A percentile compares a stretch with the other conserved stretches of the same genome.
Evolutionary conservation across 1,140 invertebrate species (phyloP).

Genomic region (Drosophila albomicans): DNA sequence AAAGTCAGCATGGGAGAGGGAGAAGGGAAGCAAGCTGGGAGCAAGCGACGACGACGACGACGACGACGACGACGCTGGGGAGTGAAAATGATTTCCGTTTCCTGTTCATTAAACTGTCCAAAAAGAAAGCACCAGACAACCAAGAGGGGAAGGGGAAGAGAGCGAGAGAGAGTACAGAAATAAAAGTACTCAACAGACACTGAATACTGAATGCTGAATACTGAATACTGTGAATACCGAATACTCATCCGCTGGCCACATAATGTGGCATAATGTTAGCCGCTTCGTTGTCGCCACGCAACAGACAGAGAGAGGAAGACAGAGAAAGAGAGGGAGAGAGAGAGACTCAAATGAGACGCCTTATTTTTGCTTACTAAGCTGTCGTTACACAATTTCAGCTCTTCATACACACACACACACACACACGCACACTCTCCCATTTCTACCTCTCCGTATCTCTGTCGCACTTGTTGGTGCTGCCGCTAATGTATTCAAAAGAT

Average conservation of each 20-base stretch:
- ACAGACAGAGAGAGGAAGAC: no score
- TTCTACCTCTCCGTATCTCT: conserved; percentile 21
- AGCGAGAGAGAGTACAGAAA: background rate
- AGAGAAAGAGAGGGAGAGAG: no score
- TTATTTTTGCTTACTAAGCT: conserved; percentile 56
- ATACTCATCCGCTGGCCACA: conserved; percentile 24
- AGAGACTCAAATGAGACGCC: conserved; percentile 19
- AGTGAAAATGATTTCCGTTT: conserved; percentile 75
- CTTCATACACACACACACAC: background rate
- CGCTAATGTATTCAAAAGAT: conserved; percentile 76
- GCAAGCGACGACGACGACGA: background rate
- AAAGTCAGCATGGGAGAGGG: background rate
- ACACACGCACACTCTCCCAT: background rate
- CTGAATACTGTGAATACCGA: conserved; percentile 7
- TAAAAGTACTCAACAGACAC: conserved; percentile 13
- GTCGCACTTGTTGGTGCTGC: conserved; percentile 40
- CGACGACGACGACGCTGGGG: conserved; percentile 10
- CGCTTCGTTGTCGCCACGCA: background rate
- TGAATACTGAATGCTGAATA: background rate
- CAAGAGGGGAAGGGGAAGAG: background rate
- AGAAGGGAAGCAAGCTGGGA: no score
- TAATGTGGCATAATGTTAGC: conserved; percentile 6
- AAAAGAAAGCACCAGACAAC: conserved; percentile 62
- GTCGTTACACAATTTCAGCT: conserved; percentile 63
- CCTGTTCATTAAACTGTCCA: conserved; percentile 75